Evolutionary conservation across 2,888 invertebrate species (phyloP), one percentile per base, ranked within the genome.

Genomic region (Pelosia muscerda): DNA sequence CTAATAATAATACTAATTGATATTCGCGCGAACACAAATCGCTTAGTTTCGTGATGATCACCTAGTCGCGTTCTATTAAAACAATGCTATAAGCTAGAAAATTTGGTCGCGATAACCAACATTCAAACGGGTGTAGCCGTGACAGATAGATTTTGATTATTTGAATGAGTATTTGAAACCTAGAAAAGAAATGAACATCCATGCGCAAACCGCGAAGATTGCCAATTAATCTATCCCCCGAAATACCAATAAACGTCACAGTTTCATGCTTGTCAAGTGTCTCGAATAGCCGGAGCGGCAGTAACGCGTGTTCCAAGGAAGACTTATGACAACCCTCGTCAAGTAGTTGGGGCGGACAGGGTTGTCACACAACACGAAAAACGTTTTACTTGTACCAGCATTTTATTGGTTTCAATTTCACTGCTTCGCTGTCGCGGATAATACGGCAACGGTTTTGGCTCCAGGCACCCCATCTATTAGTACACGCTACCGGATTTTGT

Each of bases 241-340:
- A 74, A 73, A 74, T 80, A 80, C 75, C 83, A 83, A 83, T 83
- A 84, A 77, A 76, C 70, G 77, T 81, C 81, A 77, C 73, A 74
- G 77, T 70, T 74, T 73, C 66, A 76, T 72, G 78, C 81, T 79
- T 79, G 84, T 82, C 81, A 80, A 77, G 69, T 72, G 79, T 84
- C 78, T 78, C 71, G 67, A 77, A 78, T 75, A 77, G 68, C 73
- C 63, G 70, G 72, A 69, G 75, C 71, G 72, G 70, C 67, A 74
- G 62, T 70, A 70, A 70, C 63, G 76, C 69, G 71, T 55, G 81
- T 77, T 74, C 77, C 82, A 84, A 86, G 86, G 92, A 93, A 93
- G 93, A 91, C 93, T 93, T 94, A 94, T 94, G 94, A 94, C 92
- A 90, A 94, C 93, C 94, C 93, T 91, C 88, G 91, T 94, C 94